These are phyloP conservation scores for Hetaerina titia DNA, from an alignment of 2,888 invertebrate species.

Conservation along the genomic window DNA sequence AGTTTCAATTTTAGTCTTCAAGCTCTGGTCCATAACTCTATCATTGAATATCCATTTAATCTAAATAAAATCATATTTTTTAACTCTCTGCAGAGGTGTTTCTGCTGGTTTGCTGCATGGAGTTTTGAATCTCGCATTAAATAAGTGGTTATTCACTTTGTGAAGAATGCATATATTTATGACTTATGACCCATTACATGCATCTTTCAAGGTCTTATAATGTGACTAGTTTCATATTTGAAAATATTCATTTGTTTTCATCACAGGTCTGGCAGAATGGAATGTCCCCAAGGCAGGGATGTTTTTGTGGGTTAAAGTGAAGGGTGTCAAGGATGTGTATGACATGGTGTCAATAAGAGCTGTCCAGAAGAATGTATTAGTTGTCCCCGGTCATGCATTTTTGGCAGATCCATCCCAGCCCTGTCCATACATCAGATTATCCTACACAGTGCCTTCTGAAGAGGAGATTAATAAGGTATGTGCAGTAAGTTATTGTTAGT, in stretches of 20 bases:
- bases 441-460: constrained; percentile 84
- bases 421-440: constrained; percentile 84
- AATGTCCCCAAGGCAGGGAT: constrained; percentile 85
- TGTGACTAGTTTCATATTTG: too few species aligned
- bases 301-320: constrained; percentile 88
- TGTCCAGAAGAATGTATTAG: constrained; percentile 83
- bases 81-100: too few species aligned
- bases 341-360: constrained; percentile 86
- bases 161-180: too few species aligned
- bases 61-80: too few species aligned
- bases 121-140: too few species aligned
- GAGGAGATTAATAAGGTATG: constrained; percentile 82
- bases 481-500: constrained; percentile 54
- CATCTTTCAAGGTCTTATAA: too few species aligned
- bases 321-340: constrained; percentile 84
- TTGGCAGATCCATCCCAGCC: constrained; percentile 82
- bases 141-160: too few species aligned
- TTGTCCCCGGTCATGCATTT: constrained; percentile 88
- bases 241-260: background rate
- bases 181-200: too few species aligned
- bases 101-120: too few species aligned
- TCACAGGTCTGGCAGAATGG: constrained; percentile 83
- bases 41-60: too few species aligned
- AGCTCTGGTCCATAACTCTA: too few species aligned
- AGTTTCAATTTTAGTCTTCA: too few species aligned